Base-by-base conservation (phyloP, 1,140 invertebrate species). In the Drosophila ambigua region DNA sequence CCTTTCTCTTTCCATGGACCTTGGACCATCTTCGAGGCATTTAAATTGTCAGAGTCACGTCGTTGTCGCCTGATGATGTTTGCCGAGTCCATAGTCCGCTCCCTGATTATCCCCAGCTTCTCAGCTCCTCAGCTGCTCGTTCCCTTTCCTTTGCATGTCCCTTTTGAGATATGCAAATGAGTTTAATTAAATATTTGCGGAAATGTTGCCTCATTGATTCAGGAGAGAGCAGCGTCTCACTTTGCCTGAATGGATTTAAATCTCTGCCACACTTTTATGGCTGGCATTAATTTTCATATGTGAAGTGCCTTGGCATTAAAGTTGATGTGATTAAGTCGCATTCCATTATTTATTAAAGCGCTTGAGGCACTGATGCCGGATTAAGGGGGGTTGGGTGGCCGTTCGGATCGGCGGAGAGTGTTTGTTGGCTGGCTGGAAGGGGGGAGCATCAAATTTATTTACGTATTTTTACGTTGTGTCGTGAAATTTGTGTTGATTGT, bases 401-500 rank as follows among this genome's bases (percentile, higher is more conserved):
- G 28, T 31, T 31, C 28, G 28, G 7, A 31, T 31, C 7, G 28
- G 31, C 1, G 20, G 35, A 28, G 46, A 23, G 58, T 53, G 43
- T 64, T 52, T 1, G 20, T 52, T 1, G 20, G 20, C 2, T 2
- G 20, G 20, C 2, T 45, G 55, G 55, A 16, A 16, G 16, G 26
- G 58, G 44, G 26, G n/a, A 61, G 58, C 78, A 81, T 82, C 74
- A 88, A 83, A 83, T 87, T 82, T 89, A 89, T 87, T 87, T 89
- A 84, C 76, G 76, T 76, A 87, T 82, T 87, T 87, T 88, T 83
- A 87, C 83, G 83, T 79, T 88, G 79, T 83, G 83, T 79, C 83
- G 75, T 87, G 83, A 89, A 87, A 89, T 89, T 88, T 88, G 64
- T 67, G 75, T 89, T 83, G 79, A 83, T 87, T 88, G 84, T 89